Conservation (phyloP, 2,113 vertebrate genomes). For the Xiphophorus couchianus region DNA sequence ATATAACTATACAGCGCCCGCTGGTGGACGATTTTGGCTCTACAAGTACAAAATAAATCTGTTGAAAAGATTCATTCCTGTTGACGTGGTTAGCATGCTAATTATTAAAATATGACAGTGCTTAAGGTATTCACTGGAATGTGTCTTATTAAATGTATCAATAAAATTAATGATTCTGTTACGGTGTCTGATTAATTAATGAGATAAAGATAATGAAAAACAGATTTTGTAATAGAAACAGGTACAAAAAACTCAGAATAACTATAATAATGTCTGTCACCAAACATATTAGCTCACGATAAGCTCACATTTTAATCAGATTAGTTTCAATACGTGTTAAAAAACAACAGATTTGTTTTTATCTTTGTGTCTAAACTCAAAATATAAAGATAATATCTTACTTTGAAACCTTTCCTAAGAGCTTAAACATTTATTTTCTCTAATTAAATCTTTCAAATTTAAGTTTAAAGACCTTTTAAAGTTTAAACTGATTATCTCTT, state of each 20-base stretch:
- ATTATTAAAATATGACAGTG: not conserved
- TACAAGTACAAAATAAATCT: not conserved
- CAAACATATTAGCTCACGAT: too few relatives aligned
- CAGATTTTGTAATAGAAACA: not conserved
- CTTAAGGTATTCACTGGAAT: not conserved
- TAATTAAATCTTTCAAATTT: not conserved
- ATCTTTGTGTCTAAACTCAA: too few relatives aligned
- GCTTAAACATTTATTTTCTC: too few relatives aligned
- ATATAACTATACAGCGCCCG: not conserved
- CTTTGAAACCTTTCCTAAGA: too few relatives aligned
- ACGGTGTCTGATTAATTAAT: not conserved
- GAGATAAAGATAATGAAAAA: not conserved
- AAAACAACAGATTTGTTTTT: too few relatives aligned
- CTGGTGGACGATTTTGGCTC: not conserved
- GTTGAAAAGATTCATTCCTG: not conserved
- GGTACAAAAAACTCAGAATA: not conserved
- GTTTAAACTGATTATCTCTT: not conserved
- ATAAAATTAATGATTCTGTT: not conserved
- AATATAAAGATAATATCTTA: too few relatives aligned
- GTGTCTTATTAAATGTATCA: not conserved
- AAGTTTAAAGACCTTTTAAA: not conserved
- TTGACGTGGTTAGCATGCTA: not conserved
- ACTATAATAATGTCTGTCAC: too few relatives aligned
- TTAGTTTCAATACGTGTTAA: too few relatives aligned
- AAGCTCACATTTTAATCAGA: too few relatives aligned